Evolutionary conservation across 37 sponge, comb jelly and placozoan genomes (phyloP).

Genomic region (Geodia barretti): DNA sequence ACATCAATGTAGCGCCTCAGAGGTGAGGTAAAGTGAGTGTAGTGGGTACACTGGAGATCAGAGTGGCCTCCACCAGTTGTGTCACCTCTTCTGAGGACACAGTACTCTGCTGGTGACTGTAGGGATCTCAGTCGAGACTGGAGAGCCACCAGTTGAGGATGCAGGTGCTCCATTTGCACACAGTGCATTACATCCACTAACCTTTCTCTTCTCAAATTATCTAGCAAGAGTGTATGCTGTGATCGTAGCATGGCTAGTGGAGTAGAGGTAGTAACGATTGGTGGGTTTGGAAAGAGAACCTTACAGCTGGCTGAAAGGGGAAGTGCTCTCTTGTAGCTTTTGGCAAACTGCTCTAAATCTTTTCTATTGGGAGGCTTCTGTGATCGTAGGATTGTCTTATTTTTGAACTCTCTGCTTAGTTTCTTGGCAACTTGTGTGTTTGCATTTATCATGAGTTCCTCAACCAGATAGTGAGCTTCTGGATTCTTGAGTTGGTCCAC

Average conservation of each 20-base stretch:
- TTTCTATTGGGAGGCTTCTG: slow-evolving; percentile 31
- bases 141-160: slow-evolving; percentile 33
- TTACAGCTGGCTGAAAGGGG: not conserved
- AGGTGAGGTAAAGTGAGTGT: slow-evolving; percentile 53
- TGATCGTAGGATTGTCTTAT: slow-evolving; percentile 5
- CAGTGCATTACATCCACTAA: not conserved
- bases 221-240: not conserved
- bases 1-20: slow-evolving; percentile 38
- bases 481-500: not conserved
- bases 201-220: not conserved
- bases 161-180: slow-evolving; percentile 8
- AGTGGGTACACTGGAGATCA: slow-evolving; percentile 14
- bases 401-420: slow-evolving; percentile 1
- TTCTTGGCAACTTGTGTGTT: slow-evolving; percentile 40
- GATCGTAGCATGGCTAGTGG: not conserved
- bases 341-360: not conserved
- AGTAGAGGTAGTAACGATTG: not conserved
- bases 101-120: not conserved
- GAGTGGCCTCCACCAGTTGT: not conserved
- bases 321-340: not conserved
- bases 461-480: slow-evolving; percentile 45
- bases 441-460: slow-evolving; percentile 63
- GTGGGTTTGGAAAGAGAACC: too few relatives aligned
- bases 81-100: not conserved
- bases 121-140: not conserved